These are phyloP conservation scores for Leptinotarsa haldemani DNA, from an alignment of 2,888 invertebrate species.

Conservation along the genomic window DNA sequence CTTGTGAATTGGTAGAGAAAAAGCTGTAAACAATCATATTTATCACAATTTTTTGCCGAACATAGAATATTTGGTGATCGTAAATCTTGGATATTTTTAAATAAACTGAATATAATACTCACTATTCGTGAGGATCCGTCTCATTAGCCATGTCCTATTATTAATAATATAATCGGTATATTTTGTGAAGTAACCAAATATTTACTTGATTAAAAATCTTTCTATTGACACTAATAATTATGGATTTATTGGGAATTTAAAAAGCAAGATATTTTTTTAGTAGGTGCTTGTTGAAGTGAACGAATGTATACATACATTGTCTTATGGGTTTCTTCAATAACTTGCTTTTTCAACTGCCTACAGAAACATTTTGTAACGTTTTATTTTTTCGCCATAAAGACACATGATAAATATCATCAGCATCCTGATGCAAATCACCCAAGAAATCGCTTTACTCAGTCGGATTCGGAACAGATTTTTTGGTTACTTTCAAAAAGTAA, in stretches of 20 bases:
- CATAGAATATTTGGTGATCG: constrained; percentile 8
- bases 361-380: background rate
- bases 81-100: constrained; percentile 1
- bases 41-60: background rate
- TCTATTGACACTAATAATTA: background rate
- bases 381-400: constrained; percentile 1
- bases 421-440: constrained; percentile 15
- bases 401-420: constrained; percentile 15
- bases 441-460: background rate
- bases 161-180: no score
- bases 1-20: background rate
- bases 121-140: no score
- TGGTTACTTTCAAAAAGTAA: constrained; percentile 2
- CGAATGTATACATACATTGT: no score
- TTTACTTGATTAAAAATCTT: no score
- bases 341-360: background rate
- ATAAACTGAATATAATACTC: background rate
- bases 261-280: background rate
- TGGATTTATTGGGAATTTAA: no score
- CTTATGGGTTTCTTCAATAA: background rate
- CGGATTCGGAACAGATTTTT: background rate
- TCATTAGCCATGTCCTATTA: no score
- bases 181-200: no score
- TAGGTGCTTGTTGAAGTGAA: background rate
- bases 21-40: constrained; percentile 6